Conservation (phyloP, 1,140 invertebrate genomes). For the Drosophila aff. region DNA sequence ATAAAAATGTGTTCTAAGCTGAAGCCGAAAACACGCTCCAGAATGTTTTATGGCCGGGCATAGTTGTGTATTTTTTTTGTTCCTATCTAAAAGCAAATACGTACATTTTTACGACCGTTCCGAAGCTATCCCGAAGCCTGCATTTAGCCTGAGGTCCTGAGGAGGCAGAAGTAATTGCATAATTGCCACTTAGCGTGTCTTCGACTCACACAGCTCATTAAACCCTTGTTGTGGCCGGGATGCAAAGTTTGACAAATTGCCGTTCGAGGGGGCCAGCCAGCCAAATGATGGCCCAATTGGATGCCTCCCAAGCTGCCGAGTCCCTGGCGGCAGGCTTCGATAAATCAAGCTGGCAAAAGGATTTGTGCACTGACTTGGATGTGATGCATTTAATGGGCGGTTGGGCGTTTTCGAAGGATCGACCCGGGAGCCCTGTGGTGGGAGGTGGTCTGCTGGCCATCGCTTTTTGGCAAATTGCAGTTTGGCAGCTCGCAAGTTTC, state of each 20-base stretch:
- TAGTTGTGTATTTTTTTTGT: neutral
- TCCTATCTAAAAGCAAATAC: slow-evolving; percentile 6
- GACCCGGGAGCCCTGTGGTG: neutral
- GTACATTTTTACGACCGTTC: slow-evolving; percentile 14
- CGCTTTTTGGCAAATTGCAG: slow-evolving; percentile 46
- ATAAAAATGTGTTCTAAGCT: slow-evolving; percentile 16
- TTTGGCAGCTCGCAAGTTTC: slow-evolving; percentile 44
- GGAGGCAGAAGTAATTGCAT: slow-evolving; percentile 32
- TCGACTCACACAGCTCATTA: slow-evolving; percentile 53
- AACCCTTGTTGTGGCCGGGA: slow-evolving; percentile 31
- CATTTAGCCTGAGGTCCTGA: slow-evolving; percentile 4
- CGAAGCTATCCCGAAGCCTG: slow-evolving; percentile 1
- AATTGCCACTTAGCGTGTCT: slow-evolving; percentile 45
- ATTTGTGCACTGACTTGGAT: slow-evolving; percentile 35
- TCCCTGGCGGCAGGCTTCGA: slow-evolving; percentile 27
- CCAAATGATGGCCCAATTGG: slow-evolving; percentile 42
- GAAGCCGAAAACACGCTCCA: neutral
- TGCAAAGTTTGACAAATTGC: slow-evolving; percentile 57
- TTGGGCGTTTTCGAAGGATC: slow-evolving; percentile 19
- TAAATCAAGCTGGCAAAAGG: slow-evolving; percentile 51
- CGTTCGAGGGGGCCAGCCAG: neutral
- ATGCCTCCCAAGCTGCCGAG: slow-evolving; percentile 3
- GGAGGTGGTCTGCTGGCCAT: neutral
- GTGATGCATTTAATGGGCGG: slow-evolving; percentile 49
- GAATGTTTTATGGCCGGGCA: slow-evolving; percentile 22